Conservation (phyloP, 2,888 invertebrate genomes). For the Schrankia costaestrigalis region DNA sequence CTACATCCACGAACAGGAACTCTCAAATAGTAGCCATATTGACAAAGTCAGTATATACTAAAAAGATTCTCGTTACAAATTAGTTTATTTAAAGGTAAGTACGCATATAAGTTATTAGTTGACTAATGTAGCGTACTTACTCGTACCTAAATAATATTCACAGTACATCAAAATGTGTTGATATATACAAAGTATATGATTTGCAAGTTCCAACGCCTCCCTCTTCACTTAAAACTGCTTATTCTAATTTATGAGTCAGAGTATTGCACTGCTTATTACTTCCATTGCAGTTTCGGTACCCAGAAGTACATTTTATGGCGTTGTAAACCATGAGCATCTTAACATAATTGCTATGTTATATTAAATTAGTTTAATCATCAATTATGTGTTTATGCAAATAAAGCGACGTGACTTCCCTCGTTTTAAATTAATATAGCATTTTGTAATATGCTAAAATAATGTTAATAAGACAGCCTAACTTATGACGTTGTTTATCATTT, state of each 20-base stretch:
- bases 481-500: too few relatives aligned
- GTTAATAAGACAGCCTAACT: slow-evolving; percentile 15
- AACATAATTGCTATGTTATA: slow-evolving; percentile 75
- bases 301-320: slow-evolving; percentile 73
- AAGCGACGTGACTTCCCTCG: slow-evolving; percentile 40
- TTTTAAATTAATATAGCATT: slow-evolving; percentile 38
- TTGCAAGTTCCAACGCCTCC: slow-evolving; percentile 43
- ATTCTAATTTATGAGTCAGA: slow-evolving; percentile 72
- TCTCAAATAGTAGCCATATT: too few relatives aligned
- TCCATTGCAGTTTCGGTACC: slow-evolving; percentile 71
- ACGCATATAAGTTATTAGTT: too few relatives aligned
- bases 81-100: too few relatives aligned
- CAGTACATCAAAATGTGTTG: slow-evolving; percentile 21
- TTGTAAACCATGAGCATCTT: slow-evolving; percentile 75
- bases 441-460: slow-evolving; percentile 27
- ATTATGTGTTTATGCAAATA: slow-evolving; percentile 70
- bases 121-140: too few relatives aligned
- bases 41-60: too few relatives aligned
- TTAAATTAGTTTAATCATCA: slow-evolving; percentile 75
- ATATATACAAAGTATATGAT: slow-evolving; percentile 32
- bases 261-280: slow-evolving; percentile 78
- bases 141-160: too few relatives aligned
- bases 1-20: too few relatives aligned
- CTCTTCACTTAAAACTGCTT: slow-evolving; percentile 70
- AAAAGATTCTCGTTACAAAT: too few relatives aligned